Conservation (phyloP, 2,888 invertebrate species). For the Cyaniris semiargus region DNA sequence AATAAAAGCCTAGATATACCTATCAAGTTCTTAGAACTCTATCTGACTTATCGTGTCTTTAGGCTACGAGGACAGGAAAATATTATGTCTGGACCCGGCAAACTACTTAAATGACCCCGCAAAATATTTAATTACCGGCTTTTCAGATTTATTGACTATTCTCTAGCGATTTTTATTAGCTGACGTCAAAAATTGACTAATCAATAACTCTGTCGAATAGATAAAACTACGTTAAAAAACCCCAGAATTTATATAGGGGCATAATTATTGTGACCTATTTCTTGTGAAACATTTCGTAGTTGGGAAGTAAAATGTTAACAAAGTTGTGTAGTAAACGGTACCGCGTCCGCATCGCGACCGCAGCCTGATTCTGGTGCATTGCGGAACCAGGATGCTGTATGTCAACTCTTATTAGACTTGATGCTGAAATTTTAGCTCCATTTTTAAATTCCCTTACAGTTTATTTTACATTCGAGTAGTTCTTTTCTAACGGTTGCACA, state of each 20-base stretch:
- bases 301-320: background rate
- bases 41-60: background rate
- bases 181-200: no score
- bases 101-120: background rate
- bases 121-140: background rate
- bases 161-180: no score
- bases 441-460: background rate
- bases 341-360: background rate
- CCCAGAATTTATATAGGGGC: no score
- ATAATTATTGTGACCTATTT: no score
- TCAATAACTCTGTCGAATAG: no score
- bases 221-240: no score
- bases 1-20: background rate
- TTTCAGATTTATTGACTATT: no score
- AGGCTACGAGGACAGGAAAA: background rate
- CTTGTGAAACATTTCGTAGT: background rate
- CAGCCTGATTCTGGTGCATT: background rate
- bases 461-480: background rate
- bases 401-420: background rate
- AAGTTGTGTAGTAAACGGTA: background rate
- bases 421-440: background rate
- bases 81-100: background rate
- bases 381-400: background rate
- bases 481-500: background rate
- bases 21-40: background rate